Base-by-base conservation (phyloP, 2,797 vertebrate species). In the Sebastes ruberrimus region DNA sequence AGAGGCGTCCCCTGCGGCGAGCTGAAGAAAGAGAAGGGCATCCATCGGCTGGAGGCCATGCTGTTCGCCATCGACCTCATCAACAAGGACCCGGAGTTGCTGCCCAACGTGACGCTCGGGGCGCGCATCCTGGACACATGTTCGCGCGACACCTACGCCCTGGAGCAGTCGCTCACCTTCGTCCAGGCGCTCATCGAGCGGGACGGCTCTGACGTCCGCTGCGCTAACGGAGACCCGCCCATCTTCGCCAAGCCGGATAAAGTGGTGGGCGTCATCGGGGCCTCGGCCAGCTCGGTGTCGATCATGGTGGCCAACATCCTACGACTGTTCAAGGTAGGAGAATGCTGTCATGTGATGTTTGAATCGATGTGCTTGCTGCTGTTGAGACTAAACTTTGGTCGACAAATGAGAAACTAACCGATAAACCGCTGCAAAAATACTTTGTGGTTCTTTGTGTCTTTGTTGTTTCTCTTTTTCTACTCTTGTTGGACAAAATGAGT, bases 241-340 rank as follows among this genome's bases (percentile, higher is more conserved):
- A 97, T 99, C 93, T 98, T 98, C 70, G 95, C 97, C 80, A 98
- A 98, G 86, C 97, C 98, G 2, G 97, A 99, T 90, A 98, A 98
- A 94, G 98, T 99, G 82, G 96, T 97, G 52, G 97, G 97, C 16
- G 98, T 99, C 80, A 98, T 99, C 68, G 98, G 98, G 74, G 97
- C 98, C 66, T 97, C 98, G 13, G 96, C 98, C 85, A 99, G 98
- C 95, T 99, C 98, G 1, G 98, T 99, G 53, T 93, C 92, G 0
- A 91, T 93, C 74, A 99, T 99, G 98, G 98, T 99, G 0, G 98
- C 98, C 92, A 99, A 99, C 93, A 99, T 99, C 95, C 95, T 99
- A 94, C 96, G 98, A 78, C 97, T 99, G 82, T 99, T 99, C 92
- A 98, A 99, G 97, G 98, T 99, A 96, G 92, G 96, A 71, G 3